Evolutionary conservation across 2,113 vertebrate genomes (phyloP), one percentile per base, ranked within the genome.

Genomic region (Carassius auratus): DNA sequence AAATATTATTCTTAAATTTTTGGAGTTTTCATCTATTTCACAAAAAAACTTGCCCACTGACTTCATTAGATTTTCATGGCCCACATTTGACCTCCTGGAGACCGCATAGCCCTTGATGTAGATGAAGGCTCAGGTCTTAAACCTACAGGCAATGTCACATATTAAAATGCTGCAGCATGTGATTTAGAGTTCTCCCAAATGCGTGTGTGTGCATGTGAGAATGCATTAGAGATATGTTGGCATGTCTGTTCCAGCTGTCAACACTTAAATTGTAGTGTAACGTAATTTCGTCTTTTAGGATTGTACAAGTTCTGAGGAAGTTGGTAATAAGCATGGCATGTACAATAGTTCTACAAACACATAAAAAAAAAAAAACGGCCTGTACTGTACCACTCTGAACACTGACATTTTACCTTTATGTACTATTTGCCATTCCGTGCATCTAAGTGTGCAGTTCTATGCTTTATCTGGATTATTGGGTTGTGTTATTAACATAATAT

Each of bases 231-330:
- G 2, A 15, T 14, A 68, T 81, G 79, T 30, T 50, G 5, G 2
- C 38, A 3, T 3, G 2, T 52, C 64, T 5, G 9, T 80, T 68
- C 88, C 76, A 89, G 66, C 88, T 81, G 89, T 80, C 77, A 80
- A 64, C 17, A 13, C 2, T n/a, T 52, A 81, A 81, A 33, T 50
- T 81, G 62, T 50, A 81, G 23, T 30, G 38, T 50, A 68, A 48
- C 15, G 36, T 33, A 19, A 21, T 86, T 42, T 6, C 30, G 75
- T 77, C 76, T 48, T 2, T 4, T 9, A 81, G 76, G 10, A 81
- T 8, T 77, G 78, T 87, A 79, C 42, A 55, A 87, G 86, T 86
- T 59, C 36, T 42, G 3, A 19, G 61, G 50, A 45, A 45, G 42
- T 45, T 45, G 42, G 42, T 3, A 45, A 45, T 8, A 45, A 8